Percentiles rank a stretch among this genome's conserved stretches.
These are phyloP conservation scores for Dendrolimus kikuchii DNA, from an alignment of 1,140 invertebrate species.

Conservation along the genomic window DNA sequence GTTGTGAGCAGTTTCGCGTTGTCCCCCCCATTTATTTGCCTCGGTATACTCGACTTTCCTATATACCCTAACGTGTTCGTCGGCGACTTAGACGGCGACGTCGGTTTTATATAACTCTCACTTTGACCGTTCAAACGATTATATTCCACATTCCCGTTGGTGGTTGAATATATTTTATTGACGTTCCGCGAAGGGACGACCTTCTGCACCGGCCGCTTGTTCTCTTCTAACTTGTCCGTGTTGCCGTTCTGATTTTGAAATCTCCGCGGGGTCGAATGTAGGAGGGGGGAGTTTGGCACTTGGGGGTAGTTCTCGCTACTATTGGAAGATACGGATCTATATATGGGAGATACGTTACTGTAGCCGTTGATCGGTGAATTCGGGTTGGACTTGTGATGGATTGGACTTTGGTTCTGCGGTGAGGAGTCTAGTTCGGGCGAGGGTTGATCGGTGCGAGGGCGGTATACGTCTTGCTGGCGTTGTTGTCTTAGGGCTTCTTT, in stretches of 20 bases:
- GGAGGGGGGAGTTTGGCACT: slow-evolving; percentile 55
- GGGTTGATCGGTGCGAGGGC: slow-evolving; percentile 71
- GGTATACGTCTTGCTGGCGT: slow-evolving; percentile 85
- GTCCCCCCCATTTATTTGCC: slow-evolving; percentile 46
- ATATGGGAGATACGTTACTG: slow-evolving; percentile 57
- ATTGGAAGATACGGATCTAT: slow-evolving; percentile 53
- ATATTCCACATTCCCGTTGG: slow-evolving; percentile 54
- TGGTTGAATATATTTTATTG: slow-evolving; percentile 55
- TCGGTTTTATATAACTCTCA: slow-evolving; percentile 81
- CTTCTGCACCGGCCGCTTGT: slow-evolving; percentile 74
- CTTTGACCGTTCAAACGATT: slow-evolving; percentile 57
- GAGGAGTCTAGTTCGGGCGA: slow-evolving; percentile 61
- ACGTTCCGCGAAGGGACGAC: slow-evolving; percentile 73
- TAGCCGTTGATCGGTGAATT: slow-evolving; percentile 67
- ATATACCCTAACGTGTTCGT: slow-evolving; percentile 70
- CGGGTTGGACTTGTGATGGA: slow-evolving; percentile 48
- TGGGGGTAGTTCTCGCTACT: slow-evolving; percentile 35
- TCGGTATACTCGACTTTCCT: slow-evolving; percentile 56
- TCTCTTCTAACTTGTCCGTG: slow-evolving; percentile 46
- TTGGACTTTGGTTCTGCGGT: slow-evolving; percentile 49
- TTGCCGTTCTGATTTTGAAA: slow-evolving; percentile 55
- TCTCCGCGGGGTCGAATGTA: slow-evolving; percentile 61
- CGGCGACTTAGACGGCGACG: slow-evolving; percentile 78
- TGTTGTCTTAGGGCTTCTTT: slow-evolving; percentile 90
- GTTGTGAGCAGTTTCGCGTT: slow-evolving; percentile 70